Base-by-base conservation (phyloP, 2,888 invertebrate genomes). In the Linnaemya tessellans region DNA sequence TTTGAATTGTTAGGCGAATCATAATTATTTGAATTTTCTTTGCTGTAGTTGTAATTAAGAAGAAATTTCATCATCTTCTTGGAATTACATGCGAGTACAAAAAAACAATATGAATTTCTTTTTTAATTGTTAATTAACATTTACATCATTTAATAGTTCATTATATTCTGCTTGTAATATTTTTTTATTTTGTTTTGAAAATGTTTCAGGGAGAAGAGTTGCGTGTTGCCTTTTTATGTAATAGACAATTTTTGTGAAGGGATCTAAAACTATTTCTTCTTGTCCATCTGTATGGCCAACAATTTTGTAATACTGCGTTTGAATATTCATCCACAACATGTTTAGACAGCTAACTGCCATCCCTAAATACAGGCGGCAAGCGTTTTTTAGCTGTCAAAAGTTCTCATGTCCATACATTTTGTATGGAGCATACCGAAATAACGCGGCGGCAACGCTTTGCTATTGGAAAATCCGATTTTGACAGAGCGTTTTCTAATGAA, bases 101-200 rank as follows among this genome's bases (percentile, higher is more conserved):
- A 22, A 38, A 20, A 38, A 38, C 68, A 43, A 43, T 30, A 46
- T 54, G 64, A 75, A 43, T 54, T 7, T 58, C 49, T 11, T 11
- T 64, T 74, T 68, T 68, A 68, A 60, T 58, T 82, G 64, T 71
- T 77, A 58, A 77, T 82, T 77, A 77, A 77, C 70, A 58, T 71
- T 82, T 30, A 65, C 80, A 74, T 80, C 20, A 64, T 65, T 71
- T 71, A 77, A 70, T 64, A 56, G 64, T 82, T 82, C 56, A 64
- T 82, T 77, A 46, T 56, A 49, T 62, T 64, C 13, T 18, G 11
- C 2, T 73, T 49, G 38, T 51, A 58, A 30, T 30, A 3, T 30
- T 3, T 30, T 30, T 30, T 41, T 41, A 13, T 25, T 41, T 18
- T n/a, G n/a, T 7, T 43, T 62, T 43, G 49, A 73, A 73, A 73